Evolutionary conservation across 2,113 vertebrate genomes (phyloP), one percentile per base, ranked within the genome.

Genomic region (Cacatua alba): DNA sequence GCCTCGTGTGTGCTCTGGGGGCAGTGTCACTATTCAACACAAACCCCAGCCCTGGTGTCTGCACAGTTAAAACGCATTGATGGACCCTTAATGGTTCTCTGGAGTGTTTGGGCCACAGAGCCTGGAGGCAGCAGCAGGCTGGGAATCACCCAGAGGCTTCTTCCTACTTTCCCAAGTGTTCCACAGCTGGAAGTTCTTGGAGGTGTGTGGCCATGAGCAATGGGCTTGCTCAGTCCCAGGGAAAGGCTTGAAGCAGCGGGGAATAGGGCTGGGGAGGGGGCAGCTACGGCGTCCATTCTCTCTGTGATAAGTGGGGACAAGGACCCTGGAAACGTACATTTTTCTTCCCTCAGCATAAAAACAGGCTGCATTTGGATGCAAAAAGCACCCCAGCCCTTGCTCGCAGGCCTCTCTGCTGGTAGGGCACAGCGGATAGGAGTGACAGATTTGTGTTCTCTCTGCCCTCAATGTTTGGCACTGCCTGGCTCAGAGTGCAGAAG

Each of bases 401-500:
- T 55, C 1, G 0, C 31, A 46, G 86, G 64, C 18, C 39, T 35
- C 20, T 29, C 63, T 2, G 0, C 5, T 1, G 55, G 13, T 2
- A 23, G 68, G 44, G 41, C 60, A 24, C 51, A 51, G 82, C 28
- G 37, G 14, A 14, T 18, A 12, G 4, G 0, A 51, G 41, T 4
- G n/a, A 49, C 26, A 5, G 3, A 29, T 11, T 62, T 7, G 21
- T 17, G 21, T 10, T 33, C 43, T 39, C 44, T 20, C 57, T 41
- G 2, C 11, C 26, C 75, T 48, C 21, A 33, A 4, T 4, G 10
- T 41, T 59, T 37, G 62, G 16, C 46, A 19, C 8, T 17, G 41
- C 31, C 15, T 1, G 28, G 20, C 51, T 67, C 43, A 41, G 3
- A 16, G 12, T 25, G 28, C 25, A 53, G 65, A 71, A 24, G 7